phyloP scores from a whole-genome alignment of 2,113 vertebrate genomes.

The Uropsilus gracilis region DNA sequence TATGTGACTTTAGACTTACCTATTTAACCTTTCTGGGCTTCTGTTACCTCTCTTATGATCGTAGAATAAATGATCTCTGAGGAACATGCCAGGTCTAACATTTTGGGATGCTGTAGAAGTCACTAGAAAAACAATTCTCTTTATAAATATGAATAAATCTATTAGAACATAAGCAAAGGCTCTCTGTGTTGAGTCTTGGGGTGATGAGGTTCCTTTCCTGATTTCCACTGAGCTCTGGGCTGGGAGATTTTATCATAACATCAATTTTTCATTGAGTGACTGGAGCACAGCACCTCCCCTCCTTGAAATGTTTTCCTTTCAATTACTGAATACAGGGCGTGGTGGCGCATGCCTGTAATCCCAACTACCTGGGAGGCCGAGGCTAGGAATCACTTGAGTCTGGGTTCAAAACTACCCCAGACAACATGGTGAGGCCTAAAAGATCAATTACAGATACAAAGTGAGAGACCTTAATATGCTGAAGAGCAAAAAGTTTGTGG shows the following conservation, averaged over 20 bases:
- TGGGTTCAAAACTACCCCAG: too few relatives aligned
- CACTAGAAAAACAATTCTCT: not conserved
- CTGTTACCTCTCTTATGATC: not conserved
- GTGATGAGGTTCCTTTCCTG: not conserved
- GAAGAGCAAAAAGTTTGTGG: not conserved
- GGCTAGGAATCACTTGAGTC: too few relatives aligned
- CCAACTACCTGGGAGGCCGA: too few relatives aligned
- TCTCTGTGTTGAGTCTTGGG: not conserved
- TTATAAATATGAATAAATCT: not conserved
- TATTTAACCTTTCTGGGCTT: slow-evolving; percentile 28
- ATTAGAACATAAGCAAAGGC: slow-evolving; percentile 1
- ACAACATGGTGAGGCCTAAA: too few relatives aligned
- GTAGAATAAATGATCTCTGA: not conserved
- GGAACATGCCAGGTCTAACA: not conserved
- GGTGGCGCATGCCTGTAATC: too few relatives aligned
- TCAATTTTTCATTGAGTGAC: not conserved
- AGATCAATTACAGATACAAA: too few relatives aligned
- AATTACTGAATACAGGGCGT: too few relatives aligned
- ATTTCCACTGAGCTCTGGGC: not conserved
- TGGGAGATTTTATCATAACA: not conserved
- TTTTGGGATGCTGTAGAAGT: not conserved
- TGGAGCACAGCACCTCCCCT: not conserved
- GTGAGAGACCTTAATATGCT: not conserved
- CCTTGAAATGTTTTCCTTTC: not conserved
- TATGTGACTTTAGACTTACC: slow-evolving; percentile 29